Evolutionary conservation across 2,113 vertebrate genomes (phyloP).

Genomic region (Synchiropus splendidus): DNA sequence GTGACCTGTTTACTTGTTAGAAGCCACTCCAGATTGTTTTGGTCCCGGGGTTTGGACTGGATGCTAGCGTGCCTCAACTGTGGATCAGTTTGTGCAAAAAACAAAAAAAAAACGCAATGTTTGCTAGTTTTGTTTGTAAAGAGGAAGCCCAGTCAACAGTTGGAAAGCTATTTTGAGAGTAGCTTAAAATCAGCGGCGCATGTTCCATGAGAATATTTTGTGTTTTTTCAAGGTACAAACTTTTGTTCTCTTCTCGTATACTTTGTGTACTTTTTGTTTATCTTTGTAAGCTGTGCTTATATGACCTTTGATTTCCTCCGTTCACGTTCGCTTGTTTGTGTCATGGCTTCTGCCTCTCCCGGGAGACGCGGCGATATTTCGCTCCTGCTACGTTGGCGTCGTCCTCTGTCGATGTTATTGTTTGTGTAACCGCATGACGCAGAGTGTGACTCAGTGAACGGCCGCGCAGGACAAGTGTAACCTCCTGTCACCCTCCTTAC

Average conservation of each 20-base stretch:
- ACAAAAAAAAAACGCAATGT: constrained; percentile 7
- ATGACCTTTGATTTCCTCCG: constrained; percentile 60
- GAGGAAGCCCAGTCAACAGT: constrained; percentile 2
- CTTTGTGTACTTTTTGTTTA: constrained; percentile 62
- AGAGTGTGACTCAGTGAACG: constrained; percentile 55
- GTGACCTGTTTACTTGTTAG: constrained; percentile 7
- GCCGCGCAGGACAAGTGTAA: constrained; percentile 48
- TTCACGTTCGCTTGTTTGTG: constrained; percentile 46
- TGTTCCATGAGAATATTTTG: no score
- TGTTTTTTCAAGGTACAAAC: constrained; percentile 59
- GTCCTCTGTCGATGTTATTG: constrained; percentile 67
- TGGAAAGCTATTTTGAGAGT: constrained; percentile 10
- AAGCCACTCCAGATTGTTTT: constrained; percentile 10
- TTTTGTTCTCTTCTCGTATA: constrained; percentile 57
- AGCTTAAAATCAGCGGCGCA: no score
- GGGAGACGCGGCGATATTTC: constrained; percentile 41
- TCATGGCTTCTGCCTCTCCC: constrained; percentile 20
- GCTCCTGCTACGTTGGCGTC: constrained; percentile 55
- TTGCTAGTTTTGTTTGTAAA: constrained; percentile 5
- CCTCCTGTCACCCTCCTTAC: constrained; percentile 24
- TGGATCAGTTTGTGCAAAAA: constrained; percentile 36
- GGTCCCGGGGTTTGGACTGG: constrained; percentile 6
- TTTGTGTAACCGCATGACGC: constrained; percentile 65
- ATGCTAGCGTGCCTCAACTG: constrained; percentile 46
- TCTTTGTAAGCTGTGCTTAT: constrained; percentile 84